phyloP scores from a whole-genome alignment of 2,113 vertebrate genomes.

The Etheostoma spectabile region DNA sequence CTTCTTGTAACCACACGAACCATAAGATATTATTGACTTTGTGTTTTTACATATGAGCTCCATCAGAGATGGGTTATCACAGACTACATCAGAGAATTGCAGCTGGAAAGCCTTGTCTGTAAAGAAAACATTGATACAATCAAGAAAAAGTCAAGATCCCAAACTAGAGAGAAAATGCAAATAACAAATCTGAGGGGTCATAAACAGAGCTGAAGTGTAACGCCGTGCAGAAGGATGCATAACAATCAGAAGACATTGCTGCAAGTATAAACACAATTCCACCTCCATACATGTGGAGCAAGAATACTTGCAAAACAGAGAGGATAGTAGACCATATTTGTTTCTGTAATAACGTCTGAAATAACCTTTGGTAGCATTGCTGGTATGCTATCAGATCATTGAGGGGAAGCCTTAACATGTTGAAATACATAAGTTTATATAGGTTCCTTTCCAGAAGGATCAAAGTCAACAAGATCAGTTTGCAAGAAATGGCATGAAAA shows the following conservation, averaged over 20 bases:
- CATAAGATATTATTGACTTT: slow-evolving; percentile 76
- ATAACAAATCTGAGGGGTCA: slow-evolving; percentile 69
- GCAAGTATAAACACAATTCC: slow-evolving; percentile 82
- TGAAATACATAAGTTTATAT: slow-evolving; percentile 83
- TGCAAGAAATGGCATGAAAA: slow-evolving; percentile 73
- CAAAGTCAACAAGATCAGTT: slow-evolving; percentile 76
- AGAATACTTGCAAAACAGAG: slow-evolving; percentile 82
- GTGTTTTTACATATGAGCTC: slow-evolving; percentile 79
- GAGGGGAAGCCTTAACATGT: slow-evolving; percentile 83
- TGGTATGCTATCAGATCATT: slow-evolving; percentile 81
- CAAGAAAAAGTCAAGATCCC: slow-evolving; percentile 77
- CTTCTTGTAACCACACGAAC: slow-evolving; percentile 66
- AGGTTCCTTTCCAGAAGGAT: slow-evolving; percentile 77
- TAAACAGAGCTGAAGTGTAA: slow-evolving; percentile 74
- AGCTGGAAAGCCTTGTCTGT: slow-evolving; percentile 71
- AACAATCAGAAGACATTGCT: slow-evolving; percentile 84
- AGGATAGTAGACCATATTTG: slow-evolving; percentile 67
- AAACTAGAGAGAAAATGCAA: slow-evolving; percentile 70
- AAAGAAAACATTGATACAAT: slow-evolving; percentile 73
- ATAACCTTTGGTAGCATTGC: slow-evolving; percentile 81
- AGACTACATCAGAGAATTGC: slow-evolving; percentile 75
- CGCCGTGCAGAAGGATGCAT: slow-evolving; percentile 83
- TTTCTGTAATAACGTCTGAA: slow-evolving; percentile 78
- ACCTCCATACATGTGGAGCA: slow-evolving; percentile 82
- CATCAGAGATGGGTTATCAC: slow-evolving; percentile 82